Base-by-base conservation (phyloP, 2,113 vertebrate species). In the Indri indri region DNA sequence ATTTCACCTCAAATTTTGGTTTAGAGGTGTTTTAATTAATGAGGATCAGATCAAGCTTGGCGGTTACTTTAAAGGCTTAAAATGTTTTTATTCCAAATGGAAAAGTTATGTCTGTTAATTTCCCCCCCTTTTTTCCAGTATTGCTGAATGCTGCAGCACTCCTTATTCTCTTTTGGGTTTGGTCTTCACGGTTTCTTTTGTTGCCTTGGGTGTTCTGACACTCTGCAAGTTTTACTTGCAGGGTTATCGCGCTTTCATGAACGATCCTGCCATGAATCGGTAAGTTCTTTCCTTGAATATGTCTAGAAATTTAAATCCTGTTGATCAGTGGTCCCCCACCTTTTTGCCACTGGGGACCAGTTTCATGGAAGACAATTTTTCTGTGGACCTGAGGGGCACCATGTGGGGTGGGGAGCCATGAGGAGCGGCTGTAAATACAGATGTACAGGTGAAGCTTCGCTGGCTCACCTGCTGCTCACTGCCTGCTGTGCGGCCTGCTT, bases 191-290 rank as follows among this genome's bases (percentile, higher is more conserved):
- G 99, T 99, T 82, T 99, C 99, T 47, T 99, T 99, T 91, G 99
- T 99, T 63, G 99, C 99, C 50, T 97, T 99, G 98, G 99, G 99
- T 57, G 99, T 99, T 96, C 98, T 99, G 96, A 99, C 99, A 2
- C 99, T 99, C 97, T 99, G 99, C 99, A 99, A 99, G 98, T 99
- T 99, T 97, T 99, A 99, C 98, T 98, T 99, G 97, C 99, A 99
- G 96, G 99, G 99, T 79, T 99, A 99, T 95, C 98, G 99, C 83
- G 99, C 99, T 1, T 99, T 99, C 97, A 99, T 99, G 99, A 99
- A 99, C 47, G 99, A 99, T 98, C 99, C 99, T 95, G 99, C 99
- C 97, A 99, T 99, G 99, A 99, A 99, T 97, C 99, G 99, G 99
- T 99, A 80, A 97, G 97, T 88, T 77, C 47, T 22, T 34, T 3